Evolutionary conservation across 2,113 vertebrate genomes (phyloP).

Genomic region (Callopanchax toddi): DNA sequence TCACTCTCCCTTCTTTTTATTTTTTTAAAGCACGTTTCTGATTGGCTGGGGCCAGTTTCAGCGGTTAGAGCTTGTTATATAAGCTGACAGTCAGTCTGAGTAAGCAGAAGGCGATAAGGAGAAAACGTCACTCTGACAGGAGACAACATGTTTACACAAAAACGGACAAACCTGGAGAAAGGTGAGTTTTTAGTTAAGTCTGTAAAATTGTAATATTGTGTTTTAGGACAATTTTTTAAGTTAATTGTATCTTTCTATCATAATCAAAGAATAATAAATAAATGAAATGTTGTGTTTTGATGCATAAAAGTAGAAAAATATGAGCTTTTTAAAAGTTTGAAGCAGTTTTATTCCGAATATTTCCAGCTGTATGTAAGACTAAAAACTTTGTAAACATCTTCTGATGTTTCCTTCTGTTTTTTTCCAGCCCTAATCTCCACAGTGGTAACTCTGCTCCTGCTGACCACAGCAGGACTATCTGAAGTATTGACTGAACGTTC

Average conservation of each 20-base stretch:
- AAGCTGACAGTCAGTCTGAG: constrained; percentile 15
- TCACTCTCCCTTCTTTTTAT: not conserved
- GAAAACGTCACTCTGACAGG: not conserved
- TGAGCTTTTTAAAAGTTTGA: no score
- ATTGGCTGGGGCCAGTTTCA: constrained; percentile 60
- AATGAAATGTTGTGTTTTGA: not conserved
- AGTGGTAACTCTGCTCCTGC: constrained; percentile 33
- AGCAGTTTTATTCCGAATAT: no score
- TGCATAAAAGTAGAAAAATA: constrained; percentile 5
- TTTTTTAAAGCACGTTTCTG: not conserved
- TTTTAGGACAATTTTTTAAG: no score
- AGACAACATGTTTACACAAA: constrained; percentile 50
- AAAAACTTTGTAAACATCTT: no score
- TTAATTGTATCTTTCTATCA: no score
- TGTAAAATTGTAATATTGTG: no score
- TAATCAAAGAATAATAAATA: no score
- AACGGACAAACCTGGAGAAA: constrained; percentile 26
- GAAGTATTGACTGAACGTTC: not conserved
- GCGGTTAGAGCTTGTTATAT: constrained; percentile 39
- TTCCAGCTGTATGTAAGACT: no score
- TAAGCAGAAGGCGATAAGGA: not conserved
- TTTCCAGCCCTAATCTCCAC: constrained; percentile 29
- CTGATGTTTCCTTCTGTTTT: not conserved
- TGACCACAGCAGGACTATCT: constrained; percentile 32
- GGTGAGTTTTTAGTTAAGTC: constrained; percentile 35